Evolutionary conservation across 2,797 vertebrate genomes (phyloP), one percentile per base, ranked within the genome.

Genomic region (Clarias fuscus): DNA sequence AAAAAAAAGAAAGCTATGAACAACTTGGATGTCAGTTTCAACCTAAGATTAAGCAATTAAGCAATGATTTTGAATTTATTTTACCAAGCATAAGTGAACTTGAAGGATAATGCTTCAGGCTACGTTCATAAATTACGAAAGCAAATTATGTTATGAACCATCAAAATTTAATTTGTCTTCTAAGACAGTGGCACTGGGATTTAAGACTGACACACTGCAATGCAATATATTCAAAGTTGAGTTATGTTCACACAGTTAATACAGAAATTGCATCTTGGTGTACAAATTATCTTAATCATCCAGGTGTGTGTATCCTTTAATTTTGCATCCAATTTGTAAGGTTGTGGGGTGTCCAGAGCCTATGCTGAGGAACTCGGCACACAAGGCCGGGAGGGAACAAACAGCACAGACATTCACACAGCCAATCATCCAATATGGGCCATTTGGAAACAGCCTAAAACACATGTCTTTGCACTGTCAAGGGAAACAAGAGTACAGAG

Each of bases 1-100:
- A 59, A 33, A 43, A 48, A 73, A 40, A 53, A 64, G 18, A 40
- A 71, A 40, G 73, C 80, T 86, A 85, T 86, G 85, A 88, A 70
- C 7, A 64, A 33, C 87, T 89, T 86, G 81, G 68, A 76, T 88
- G 83, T 83, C 85, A 81, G 75, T 88, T 80, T 84, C 80, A 58
- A 53, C 78, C 75, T 83, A 65, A 85, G 84, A 88, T 87, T 87
- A 86, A 84, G 80, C 83, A 88, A 87, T 88, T 86, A 87, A 84
- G 75, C 85, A 79, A 70, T 64, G 83, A 82, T 71, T 48, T 88
- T 85, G 59, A 86, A 85, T 76, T 79, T 30, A 85, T 86, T 86
- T 88, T 73, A 80, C 82, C 37, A 85, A 71, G 77, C 62, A 61
- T 64, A 85, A 71, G 82, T 43, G 48, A 83, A 48, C 59, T 58